phyloP scores from a whole-genome alignment of 2,797 vertebrate species.

The Chaetophractus vellerosus region DNA sequence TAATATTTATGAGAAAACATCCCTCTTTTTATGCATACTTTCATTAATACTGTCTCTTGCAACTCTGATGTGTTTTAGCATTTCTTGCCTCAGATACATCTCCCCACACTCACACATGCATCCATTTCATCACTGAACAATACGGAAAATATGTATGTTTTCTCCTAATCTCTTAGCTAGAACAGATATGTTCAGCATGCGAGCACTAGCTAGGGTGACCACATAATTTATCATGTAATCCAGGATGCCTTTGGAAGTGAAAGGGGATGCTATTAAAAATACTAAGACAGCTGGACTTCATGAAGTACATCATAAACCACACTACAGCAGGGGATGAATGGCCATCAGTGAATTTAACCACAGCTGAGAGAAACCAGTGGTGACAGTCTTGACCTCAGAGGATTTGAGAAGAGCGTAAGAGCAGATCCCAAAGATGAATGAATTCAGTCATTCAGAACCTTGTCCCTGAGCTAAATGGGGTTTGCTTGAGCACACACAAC shows the following conservation, averaged over 20 bases:
- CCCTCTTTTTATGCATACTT: not conserved
- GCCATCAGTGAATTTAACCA: not conserved
- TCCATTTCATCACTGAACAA: not conserved
- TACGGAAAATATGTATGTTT: not conserved
- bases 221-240: not conserved
- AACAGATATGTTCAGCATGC: not conserved
- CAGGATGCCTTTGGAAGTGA: not conserved
- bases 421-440: not conserved
- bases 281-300: not conserved
- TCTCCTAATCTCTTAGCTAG: not conserved
- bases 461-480: not conserved
- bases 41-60: not conserved
- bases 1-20: not conserved
- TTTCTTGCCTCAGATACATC: not conserved
- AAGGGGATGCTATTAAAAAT: not conserved
- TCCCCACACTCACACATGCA: not conserved
- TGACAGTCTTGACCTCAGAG: not conserved
- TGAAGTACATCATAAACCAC: not conserved
- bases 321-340: not conserved
- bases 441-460: not conserved
- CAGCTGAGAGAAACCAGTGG: not conserved
- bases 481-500: not conserved
- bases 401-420: not conserved
- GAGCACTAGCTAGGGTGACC: not conserved
- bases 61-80: not conserved